These are phyloP conservation scores for Bucorvus abyssinicus DNA, from an alignment of 2,797 vertebrate species.

Conservation along the genomic window DNA sequence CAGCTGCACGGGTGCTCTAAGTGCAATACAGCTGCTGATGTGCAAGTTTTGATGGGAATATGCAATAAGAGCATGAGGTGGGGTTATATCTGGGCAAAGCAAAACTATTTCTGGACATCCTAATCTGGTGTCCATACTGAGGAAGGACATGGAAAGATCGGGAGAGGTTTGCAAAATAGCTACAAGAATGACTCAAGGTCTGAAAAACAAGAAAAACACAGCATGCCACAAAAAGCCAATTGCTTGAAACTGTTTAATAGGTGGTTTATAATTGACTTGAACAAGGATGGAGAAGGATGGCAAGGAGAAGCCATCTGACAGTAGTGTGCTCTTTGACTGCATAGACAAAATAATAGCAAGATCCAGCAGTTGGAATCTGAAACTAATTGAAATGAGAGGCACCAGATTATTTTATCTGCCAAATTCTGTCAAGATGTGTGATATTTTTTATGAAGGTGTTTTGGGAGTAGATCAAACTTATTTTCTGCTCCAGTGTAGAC, in stretches of 20 bases:
- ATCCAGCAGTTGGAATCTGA: neutral
- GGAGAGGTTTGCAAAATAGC: neutral
- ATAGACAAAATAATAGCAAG: constrained; percentile 12
- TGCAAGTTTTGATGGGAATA: neutral
- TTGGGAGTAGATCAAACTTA: neutral
- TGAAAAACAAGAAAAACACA: neutral
- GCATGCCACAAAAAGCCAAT: neutral
- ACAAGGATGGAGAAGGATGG: neutral
- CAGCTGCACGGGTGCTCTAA: neutral
- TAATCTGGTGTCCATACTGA: neutral
- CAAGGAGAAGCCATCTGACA: constrained; percentile 10
- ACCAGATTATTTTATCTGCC: constrained; percentile 21
- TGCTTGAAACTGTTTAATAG: neutral
- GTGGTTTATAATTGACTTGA: constrained; percentile 10
- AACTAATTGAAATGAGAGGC: constrained; percentile 30
- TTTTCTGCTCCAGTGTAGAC: neutral
- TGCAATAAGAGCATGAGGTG: neutral
- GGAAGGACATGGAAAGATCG: neutral
- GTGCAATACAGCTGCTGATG: neutral
- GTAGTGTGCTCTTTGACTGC: neutral
- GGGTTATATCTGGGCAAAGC: neutral
- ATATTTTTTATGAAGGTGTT: constrained; percentile 10
- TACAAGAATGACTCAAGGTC: neutral
- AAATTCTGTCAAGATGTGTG: constrained; percentile 20
- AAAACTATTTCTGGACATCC: neutral